These are phyloP conservation scores for human (Homo sapiens) DNA, from an alignment of 2,113 vertebrate species.

Conservation along the genomic window DNA sequence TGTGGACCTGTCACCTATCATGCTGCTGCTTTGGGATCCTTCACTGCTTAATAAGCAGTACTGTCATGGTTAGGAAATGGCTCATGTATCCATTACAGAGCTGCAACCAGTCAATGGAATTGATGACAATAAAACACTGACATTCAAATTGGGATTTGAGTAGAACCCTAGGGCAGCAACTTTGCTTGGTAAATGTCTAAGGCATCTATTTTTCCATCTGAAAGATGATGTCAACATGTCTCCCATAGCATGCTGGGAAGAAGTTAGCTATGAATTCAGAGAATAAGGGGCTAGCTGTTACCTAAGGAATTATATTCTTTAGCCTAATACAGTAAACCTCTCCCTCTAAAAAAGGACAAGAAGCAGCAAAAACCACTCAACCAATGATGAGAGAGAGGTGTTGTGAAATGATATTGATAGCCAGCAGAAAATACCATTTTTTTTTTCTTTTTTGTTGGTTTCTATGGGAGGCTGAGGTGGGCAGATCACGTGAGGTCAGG, in stretches of 20 bases:
- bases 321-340: not conserved
- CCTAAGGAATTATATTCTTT: not conserved
- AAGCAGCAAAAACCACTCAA: not conserved
- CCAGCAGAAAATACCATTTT: not conserved
- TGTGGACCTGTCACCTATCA: not conserved
- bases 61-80: not conserved
- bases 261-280: conserved; percentile 5
- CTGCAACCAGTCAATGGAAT: not conserved
- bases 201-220: not conserved
- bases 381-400: not conserved
- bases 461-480: not conserved
- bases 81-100: not conserved
- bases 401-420: not conserved
- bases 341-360: not conserved
- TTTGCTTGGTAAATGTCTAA: conserved; percentile 26
- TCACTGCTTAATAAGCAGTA: not conserved
- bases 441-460: not conserved
- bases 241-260: not conserved
- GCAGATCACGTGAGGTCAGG: no score
- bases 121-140: not conserved
- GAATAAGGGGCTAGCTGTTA: not conserved
- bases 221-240: not conserved
- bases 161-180: not conserved
- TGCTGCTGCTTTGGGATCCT: not conserved
- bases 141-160: not conserved